These are phyloP conservation scores for Daktulosphaira vitifoliae DNA, from an alignment of 1,140 invertebrate species.

Conservation along the genomic window DNA sequence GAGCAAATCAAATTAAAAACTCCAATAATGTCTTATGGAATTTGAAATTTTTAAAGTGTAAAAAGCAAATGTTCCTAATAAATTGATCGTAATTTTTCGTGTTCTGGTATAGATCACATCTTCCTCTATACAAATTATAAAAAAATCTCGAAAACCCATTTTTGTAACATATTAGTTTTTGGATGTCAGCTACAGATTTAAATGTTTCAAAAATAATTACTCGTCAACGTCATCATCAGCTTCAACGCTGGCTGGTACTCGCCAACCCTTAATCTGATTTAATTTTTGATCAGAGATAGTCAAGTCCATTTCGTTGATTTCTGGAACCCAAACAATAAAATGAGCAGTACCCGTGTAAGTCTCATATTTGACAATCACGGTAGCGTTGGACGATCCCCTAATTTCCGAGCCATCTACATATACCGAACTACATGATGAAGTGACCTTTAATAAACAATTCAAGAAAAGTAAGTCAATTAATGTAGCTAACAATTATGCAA, in stretches of 20 bases:
- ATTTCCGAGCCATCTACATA: slow-evolving; percentile 95
- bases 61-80: too few species aligned
- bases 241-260: slow-evolving; percentile 51
- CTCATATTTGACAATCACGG: slow-evolving; percentile 87
- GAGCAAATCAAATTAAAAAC: too few species aligned
- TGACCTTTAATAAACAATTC: slow-evolving; percentile 56
- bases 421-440: slow-evolving; percentile 89
- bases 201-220: background rate
- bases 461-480: too few species aligned
- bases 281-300: slow-evolving; percentile 78
- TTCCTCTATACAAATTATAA: too few species aligned
- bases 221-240: slow-evolving; percentile 23
- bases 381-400: slow-evolving; percentile 86
- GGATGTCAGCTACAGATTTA: too few species aligned
- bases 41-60: too few species aligned
- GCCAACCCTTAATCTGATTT: slow-evolving; percentile 81
- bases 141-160: too few species aligned
- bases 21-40: too few species aligned
- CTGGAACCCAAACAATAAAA: slow-evolving; percentile 95
- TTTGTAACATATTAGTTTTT: too few species aligned
- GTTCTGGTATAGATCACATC: too few species aligned
- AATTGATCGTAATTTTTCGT: too few species aligned
- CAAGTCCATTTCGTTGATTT: slow-evolving; percentile 76
- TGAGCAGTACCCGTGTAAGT: slow-evolving; percentile 76
- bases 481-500: background rate